A percentile compares a stretch with the other conserved stretches of the same genome.
Conservation (phyloP, 2,797 vertebrate genomes). For the Tenualosa thibaudeaui region DNA sequence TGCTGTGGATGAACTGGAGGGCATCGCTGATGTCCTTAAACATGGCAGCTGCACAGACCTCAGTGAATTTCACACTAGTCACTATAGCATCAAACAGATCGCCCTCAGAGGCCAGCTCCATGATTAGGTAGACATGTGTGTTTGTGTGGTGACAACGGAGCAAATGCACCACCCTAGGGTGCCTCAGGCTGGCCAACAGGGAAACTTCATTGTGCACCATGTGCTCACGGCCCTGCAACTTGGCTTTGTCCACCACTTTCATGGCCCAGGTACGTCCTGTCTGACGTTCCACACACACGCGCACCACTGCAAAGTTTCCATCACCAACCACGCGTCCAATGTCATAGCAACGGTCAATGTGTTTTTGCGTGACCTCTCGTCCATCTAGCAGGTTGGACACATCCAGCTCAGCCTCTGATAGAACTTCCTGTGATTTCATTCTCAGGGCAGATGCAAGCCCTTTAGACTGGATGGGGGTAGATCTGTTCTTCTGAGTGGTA, state of each 20-base stretch:
- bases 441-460: conserved; percentile 1
- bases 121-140: conserved; percentile 87
- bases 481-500: conserved; percentile 20
- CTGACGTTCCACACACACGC: conserved; percentile 79
- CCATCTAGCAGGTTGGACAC: conserved; percentile 47
- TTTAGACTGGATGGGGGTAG: neutral
- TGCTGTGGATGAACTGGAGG: conserved; percentile 88
- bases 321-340: conserved; percentile 89
- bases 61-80: conserved; percentile 84
- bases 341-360: conserved; percentile 84
- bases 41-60: conserved; percentile 84
- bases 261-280: conserved; percentile 79
- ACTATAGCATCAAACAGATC: conserved; percentile 96
- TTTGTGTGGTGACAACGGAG: conserved; percentile 86
- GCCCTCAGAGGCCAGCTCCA: conserved; percentile 91
- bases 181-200: conserved; percentile 85
- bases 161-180: conserved; percentile 89
- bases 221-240: conserved; percentile 90
- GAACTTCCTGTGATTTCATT: conserved; percentile 10
- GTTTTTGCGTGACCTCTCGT: conserved; percentile 66
- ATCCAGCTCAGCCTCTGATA: conserved; percentile 35
- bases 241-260: conserved; percentile 91
- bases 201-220: conserved; percentile 96
- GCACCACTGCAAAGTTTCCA: conserved; percentile 94
- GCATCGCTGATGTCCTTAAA: conserved; percentile 88